Base-by-base conservation (phyloP, 2,888 invertebrate species). In the Loripinus fragilis region DNA sequence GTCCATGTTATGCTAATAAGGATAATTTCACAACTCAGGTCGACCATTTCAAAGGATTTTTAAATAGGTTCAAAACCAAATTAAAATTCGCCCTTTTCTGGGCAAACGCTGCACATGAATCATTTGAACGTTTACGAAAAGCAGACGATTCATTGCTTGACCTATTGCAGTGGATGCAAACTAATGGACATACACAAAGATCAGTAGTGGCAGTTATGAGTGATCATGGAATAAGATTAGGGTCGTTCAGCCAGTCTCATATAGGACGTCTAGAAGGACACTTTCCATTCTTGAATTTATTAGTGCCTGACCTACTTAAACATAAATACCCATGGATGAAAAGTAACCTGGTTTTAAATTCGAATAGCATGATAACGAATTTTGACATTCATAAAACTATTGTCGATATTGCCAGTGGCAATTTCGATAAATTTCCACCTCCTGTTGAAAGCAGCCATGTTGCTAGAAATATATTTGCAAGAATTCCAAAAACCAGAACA, bases 341-440 rank as follows among this genome's bases (percentile, higher is more conserved):
- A 83, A 90, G 94, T 0, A 97, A 96, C 93, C 93, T 98, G 48
- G 94, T 94, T 79, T 91, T 90, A 50, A 98, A 98, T 92, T 94
- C 95, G 0, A 79, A 89, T n/a, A 86, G 96, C 71, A 94, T 98
- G 28, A 96, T 97, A 0, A 97, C 96, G 0, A 97, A 97, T 0
- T 97, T 95, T 91, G 98, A 98, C 93, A 94, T 98, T 10, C 96
- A 97, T 92, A 96, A 96, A 82, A 97, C 97, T 0, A 93, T 98
- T 71, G 83, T 94, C 20, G 96, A n/a, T n/a, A n/a, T n/a, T n/a
- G n/a, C n/a, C n/a, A n/a, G n/a, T n/a, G n/a, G n/a, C n/a, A n/a
- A n/a, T 97, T 93, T 93, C 98, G 17, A 45, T 25, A 7, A 35
- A 66, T 23, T 8, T 10, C 5, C 7, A 23, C 5, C 35, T 66